Evolutionary conservation across 2,888 invertebrate species (phyloP).

Genomic region (Lasioglossum malachurum): DNA sequence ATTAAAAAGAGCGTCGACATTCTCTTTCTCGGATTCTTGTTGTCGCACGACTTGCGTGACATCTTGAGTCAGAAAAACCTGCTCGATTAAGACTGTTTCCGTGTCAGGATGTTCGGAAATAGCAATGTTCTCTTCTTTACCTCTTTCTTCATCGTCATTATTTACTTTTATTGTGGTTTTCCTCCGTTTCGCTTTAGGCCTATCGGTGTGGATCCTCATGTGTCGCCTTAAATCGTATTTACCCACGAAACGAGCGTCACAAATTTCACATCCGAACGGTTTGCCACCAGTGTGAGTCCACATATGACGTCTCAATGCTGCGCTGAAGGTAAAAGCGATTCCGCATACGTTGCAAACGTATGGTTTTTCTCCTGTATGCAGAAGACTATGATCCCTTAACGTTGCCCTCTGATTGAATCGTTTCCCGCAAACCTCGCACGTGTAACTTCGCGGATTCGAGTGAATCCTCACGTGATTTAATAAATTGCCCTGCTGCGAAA

Average conservation of each 20-base stretch:
- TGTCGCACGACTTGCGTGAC: slow-evolving; percentile 73
- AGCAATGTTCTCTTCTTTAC: slow-evolving; percentile 46
- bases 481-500: slow-evolving; percentile 84
- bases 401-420: slow-evolving; percentile 83
- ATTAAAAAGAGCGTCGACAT: slow-evolving; percentile 80
- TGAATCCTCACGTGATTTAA: slow-evolving; percentile 81
- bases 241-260: slow-evolving; percentile 80
- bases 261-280: slow-evolving; percentile 81
- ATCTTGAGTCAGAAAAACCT: slow-evolving; percentile 77
- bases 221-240: slow-evolving; percentile 82
- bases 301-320: slow-evolving; percentile 81
- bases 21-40: slow-evolving; percentile 81
- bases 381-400: slow-evolving; percentile 79
- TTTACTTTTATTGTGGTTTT: slow-evolving; percentile 48
- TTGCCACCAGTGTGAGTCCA: slow-evolving; percentile 80
- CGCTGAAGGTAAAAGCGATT: slow-evolving; percentile 81
- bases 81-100: slow-evolving; percentile 77
- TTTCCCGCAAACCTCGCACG: slow-evolving; percentile 82
- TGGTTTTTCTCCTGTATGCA: slow-evolving; percentile 83
- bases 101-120: slow-evolving; percentile 59
- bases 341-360: slow-evolving; percentile 82
- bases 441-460: slow-evolving; percentile 81
- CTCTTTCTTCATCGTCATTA: slow-evolving; percentile 37
- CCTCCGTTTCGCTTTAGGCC: slow-evolving; percentile 69
- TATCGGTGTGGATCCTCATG: slow-evolving; percentile 80